Evolutionary conservation across 2,888 invertebrate genomes (phyloP), one percentile per base, ranked within the genome.

Genomic region (Hermaeophaga mercurialis): DNA sequence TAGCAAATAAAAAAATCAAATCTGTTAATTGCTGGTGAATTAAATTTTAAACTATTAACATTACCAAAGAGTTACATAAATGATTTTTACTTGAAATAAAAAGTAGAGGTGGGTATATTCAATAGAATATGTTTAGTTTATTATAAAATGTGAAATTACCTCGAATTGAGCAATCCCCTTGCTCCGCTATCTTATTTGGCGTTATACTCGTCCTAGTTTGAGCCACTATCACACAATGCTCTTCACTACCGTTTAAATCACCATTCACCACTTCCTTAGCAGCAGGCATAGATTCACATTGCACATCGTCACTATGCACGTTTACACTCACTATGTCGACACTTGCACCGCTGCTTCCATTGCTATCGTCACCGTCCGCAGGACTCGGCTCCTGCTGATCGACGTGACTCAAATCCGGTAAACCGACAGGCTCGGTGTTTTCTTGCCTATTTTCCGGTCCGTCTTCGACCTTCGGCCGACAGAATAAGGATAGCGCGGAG

Each of bases 161-260:
- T 72, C 74, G 72, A 70, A 74, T 73, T 65, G 76, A 72, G 73
- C 74, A 75, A 70, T 73, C 74, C 70, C 68, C 73, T 66, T 71
- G 73, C 64, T 70, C 70, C 24, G 64, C 66, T 59, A 55, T 61
- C 57, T 56, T 66, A 66, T 80, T 79, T 80, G 82, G 79, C 80
- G 81, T 80, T 39, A 49, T 50, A 80, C 80, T 74, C 78, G 57
- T 55, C 46, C 54, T 50, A 48, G 53, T 56, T 63, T 55, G 66
- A 65, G 83, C 81, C 81, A 84, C 83, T 80, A 84, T 84, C 79
- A 84, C 83, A 80, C 83, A 84, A 81, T 84, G 83, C 78, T 84
- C 83, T 79, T 82, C 74, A 73, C 73, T 50, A 26, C 19, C 74
- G 63, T 65, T 78, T 72, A 74, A 77, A 73, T 77, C 79, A 73